A percentile compares a stretch with the other conserved stretches of the same genome.
These are phyloP conservation scores for Agrotis clavis DNA, from an alignment of 2,888 invertebrate genomes.

Conservation along the genomic window DNA sequence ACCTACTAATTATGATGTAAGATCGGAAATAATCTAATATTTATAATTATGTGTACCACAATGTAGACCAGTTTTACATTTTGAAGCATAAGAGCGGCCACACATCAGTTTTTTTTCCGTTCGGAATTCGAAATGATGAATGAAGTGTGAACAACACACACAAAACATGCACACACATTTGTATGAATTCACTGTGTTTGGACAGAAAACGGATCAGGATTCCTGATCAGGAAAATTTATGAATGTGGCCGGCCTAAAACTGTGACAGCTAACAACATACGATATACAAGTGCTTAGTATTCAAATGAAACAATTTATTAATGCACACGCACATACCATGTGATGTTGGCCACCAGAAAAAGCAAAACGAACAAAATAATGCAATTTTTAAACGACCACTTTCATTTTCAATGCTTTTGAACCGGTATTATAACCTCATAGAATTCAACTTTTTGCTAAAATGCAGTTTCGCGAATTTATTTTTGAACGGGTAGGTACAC, in stretches of 20 bases:
- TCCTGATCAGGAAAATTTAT: too few relatives aligned
- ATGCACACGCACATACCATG: background rate
- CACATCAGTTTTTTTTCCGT: too few relatives aligned
- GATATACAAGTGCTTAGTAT: background rate
- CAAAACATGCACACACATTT: too few relatives aligned
- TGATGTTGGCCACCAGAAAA: constrained; percentile 1
- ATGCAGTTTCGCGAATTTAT: background rate
- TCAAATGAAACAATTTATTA: constrained; percentile 8
- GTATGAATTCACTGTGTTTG: too few relatives aligned
- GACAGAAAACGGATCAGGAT: too few relatives aligned
- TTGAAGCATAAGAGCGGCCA: too few relatives aligned
- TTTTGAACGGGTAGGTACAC: too few relatives aligned
- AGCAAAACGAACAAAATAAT: constrained; percentile 1
- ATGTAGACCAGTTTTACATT: too few relatives aligned
- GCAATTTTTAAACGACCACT: constrained; percentile 22
- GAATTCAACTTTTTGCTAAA: background rate
- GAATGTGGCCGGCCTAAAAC: too few relatives aligned
- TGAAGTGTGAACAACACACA: too few relatives aligned
- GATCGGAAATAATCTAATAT: background rate
- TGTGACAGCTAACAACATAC: background rate
- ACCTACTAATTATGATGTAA: background rate
- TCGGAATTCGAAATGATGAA: too few relatives aligned
- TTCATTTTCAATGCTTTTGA: constrained; percentile 30
- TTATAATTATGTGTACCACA: too few relatives aligned
- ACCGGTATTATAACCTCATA: background rate